Percentiles rank a stretch among this genome's conserved stretches.
phyloP scores from a whole-genome alignment of 2,888 invertebrate species.

The Plebejus argus region DNA sequence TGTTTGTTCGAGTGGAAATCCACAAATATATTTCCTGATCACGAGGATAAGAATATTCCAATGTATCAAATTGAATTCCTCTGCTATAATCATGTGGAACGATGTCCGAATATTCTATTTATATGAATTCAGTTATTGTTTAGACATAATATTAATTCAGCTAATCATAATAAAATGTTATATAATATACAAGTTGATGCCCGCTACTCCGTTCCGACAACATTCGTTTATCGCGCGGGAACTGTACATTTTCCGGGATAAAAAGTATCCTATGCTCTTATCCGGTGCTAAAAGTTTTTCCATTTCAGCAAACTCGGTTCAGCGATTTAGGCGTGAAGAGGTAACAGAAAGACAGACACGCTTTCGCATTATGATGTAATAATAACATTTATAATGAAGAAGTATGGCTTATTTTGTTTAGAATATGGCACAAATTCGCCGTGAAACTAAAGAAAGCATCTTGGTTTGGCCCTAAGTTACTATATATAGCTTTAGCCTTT shows the following conservation, averaged over 20 bases:
- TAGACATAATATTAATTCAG: too few relatives aligned
- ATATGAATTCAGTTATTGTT: neutral
- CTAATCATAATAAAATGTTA: too few relatives aligned
- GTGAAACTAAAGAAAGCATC: neutral
- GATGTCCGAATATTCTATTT: neutral
- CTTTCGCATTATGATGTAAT: too few relatives aligned
- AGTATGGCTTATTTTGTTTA: too few relatives aligned
- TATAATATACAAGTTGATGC: too few relatives aligned
- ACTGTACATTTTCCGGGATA: neutral
- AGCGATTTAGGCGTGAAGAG: neutral
- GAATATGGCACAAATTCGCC: neutral
- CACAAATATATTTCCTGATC: neutral
- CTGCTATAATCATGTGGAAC: neutral
- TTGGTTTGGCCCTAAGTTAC: neutral
- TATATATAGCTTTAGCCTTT: neutral
- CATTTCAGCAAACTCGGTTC: too few relatives aligned
- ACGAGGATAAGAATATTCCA: neutral
- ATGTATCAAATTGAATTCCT: neutral
- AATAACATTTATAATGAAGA: too few relatives aligned
- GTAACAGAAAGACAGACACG: neutral
- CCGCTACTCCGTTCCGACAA: too few relatives aligned
- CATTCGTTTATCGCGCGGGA: neutral
- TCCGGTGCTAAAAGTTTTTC: neutral
- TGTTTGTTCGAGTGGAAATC: conserved; percentile 6
- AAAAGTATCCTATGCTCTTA: neutral